Percentiles rank a stretch among this genome's conserved stretches.
These are phyloP conservation scores for Megastigmus dorsalis DNA, from an alignment of 2,888 invertebrate species.

Conservation along the genomic window DNA sequence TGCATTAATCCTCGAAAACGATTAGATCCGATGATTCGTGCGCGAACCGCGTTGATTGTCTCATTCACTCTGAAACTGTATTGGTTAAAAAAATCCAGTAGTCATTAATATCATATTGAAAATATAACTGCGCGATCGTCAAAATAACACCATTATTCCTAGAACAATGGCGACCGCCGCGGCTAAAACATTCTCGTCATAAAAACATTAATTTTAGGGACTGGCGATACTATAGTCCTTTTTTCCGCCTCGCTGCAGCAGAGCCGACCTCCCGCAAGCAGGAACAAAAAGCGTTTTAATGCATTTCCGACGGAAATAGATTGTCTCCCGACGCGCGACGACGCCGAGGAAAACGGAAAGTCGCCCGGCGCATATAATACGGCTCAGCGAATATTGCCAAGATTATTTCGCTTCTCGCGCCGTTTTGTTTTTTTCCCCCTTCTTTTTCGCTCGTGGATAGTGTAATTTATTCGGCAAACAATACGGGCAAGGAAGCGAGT, in stretches of 20 bases:
- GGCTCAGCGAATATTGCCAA: constrained; percentile 1
- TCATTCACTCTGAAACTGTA: too few species aligned
- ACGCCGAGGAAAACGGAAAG: too few species aligned
- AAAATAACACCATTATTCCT: background rate
- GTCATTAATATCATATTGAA: too few species aligned
- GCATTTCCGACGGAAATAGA: constrained; percentile 49
- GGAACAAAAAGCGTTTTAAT: constrained; percentile 1
- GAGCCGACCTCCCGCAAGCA: constrained; percentile 1
- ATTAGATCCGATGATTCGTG: too few species aligned
- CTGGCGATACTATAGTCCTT: background rate
- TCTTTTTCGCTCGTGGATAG: background rate
- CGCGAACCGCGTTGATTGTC: too few species aligned
- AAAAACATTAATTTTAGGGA: background rate
- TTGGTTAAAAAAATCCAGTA: too few species aligned
- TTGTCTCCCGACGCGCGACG: constrained; percentile 29
- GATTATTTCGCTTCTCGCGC: background rate
- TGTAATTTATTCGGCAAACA: constrained; percentile 4
- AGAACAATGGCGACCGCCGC: background rate
- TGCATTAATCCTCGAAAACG: too few species aligned
- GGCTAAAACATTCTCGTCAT: background rate
- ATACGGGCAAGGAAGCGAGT: background rate
- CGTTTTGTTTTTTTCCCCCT: background rate
- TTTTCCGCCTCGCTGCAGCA: background rate
- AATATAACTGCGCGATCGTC: background rate
- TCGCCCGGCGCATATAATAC: background rate